These are phyloP conservation scores for Scatophagus argus DNA, from an alignment of 2,113 vertebrate genomes.

Conservation along the genomic window DNA sequence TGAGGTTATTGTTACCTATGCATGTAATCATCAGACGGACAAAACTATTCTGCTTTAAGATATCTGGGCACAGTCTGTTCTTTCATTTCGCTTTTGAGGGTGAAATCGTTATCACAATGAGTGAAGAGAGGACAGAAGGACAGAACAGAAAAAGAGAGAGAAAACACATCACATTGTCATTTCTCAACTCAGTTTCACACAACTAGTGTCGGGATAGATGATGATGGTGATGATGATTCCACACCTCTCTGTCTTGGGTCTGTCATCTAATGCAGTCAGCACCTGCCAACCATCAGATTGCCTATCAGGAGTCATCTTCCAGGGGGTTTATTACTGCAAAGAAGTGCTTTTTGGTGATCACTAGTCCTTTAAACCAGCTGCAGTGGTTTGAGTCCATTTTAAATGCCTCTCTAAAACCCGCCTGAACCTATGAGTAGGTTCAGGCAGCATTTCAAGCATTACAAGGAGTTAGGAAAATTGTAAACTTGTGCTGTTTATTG, in stretches of 20 bases:
- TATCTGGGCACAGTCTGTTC: background rate
- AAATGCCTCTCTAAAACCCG: too few relatives aligned
- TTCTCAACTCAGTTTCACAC: slow-evolving; percentile 2
- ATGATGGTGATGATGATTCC: background rate
- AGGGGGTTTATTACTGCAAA: background rate
- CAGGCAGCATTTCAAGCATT: too few relatives aligned
- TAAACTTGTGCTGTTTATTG: background rate
- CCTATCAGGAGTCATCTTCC: background rate
- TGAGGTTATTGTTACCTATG: background rate
- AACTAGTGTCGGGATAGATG: background rate
- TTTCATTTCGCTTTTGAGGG: background rate
- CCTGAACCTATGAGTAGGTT: too few relatives aligned
- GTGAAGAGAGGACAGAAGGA: background rate
- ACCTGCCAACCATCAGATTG: background rate
- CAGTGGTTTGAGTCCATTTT: too few relatives aligned
- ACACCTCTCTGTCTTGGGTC: background rate
- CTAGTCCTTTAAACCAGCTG: background rate
- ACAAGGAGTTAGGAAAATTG: background rate
- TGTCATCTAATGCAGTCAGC: background rate
- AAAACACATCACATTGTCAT: background rate
- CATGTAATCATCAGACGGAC: background rate
- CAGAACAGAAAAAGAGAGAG: background rate
- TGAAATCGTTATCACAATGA: background rate
- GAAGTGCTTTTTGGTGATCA: background rate
- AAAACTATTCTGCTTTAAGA: background rate